phyloP scores from a whole-genome alignment of 2,888 invertebrate genomes.

The Furcula furcula region DNA sequence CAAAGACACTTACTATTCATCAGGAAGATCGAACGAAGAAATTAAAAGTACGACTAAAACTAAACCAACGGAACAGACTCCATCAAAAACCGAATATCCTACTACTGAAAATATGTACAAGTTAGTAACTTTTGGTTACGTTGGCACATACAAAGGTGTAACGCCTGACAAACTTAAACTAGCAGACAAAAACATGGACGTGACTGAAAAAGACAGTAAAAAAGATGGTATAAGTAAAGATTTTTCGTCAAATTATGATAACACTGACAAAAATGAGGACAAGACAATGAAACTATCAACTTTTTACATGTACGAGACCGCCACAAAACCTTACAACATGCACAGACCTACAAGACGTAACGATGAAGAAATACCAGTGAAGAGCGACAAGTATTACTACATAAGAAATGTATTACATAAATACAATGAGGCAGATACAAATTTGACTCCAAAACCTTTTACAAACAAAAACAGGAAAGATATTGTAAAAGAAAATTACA shows the following conservation, averaged over 20 bases:
- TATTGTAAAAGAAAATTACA: slow-evolving; percentile 39
- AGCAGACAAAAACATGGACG: slow-evolving; percentile 17
- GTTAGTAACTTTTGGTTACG: slow-evolving; percentile 74
- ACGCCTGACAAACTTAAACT: slow-evolving; percentile 20
- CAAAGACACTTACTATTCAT: slow-evolving; percentile 49
- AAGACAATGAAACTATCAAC: slow-evolving; percentile 61
- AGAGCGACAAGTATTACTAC: slow-evolving; percentile 65
- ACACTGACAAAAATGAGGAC: slow-evolving; percentile 27
- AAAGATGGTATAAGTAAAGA: slow-evolving; percentile 58
- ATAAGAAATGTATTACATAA: slow-evolving; percentile 68
- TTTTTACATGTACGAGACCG: slow-evolving; percentile 66
- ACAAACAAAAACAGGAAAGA: slow-evolving; percentile 27
- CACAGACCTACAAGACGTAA: slow-evolving; percentile 68
- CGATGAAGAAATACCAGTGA: slow-evolving; percentile 46
- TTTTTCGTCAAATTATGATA: slow-evolving; percentile 51
- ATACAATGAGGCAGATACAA: slow-evolving; percentile 45
- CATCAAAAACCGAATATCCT: slow-evolving; percentile 18
- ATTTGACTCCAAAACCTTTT: slow-evolving; percentile 13
- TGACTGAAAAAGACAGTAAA: slow-evolving; percentile 21
- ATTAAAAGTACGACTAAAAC: slow-evolving; percentile 20
- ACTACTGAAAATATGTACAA: slow-evolving; percentile 69
- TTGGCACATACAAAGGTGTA: slow-evolving; percentile 69
- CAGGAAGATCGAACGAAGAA: slow-evolving; percentile 66
- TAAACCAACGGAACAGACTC: slow-evolving; percentile 21
- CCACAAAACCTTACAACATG: slow-evolving; percentile 62